phyloP scores from a whole-genome alignment of 2,113 vertebrate species.

The Onychostruthus taczanowskii region DNA sequence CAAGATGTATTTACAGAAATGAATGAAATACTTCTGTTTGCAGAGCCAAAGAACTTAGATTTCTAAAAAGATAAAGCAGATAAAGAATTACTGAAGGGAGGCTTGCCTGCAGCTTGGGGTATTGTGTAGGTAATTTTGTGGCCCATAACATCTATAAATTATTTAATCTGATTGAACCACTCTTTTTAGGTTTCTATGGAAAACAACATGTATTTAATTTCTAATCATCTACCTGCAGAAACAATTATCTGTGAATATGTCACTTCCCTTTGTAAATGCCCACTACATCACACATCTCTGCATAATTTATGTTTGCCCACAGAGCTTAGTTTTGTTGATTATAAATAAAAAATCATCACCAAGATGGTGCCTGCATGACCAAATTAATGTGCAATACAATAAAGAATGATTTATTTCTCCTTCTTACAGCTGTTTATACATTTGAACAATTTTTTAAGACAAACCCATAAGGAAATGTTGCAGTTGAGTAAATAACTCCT shows the following conservation, averaged over 20 bases:
- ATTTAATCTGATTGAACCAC: background rate
- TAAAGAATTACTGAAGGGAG: background rate
- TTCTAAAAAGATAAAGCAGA: background rate
- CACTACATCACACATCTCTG: fast-evolving
- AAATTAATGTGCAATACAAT: background rate
- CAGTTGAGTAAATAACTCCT: background rate
- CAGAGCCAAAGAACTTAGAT: background rate
- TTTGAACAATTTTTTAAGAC: background rate
- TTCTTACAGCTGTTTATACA: background rate
- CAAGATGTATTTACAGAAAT: background rate
- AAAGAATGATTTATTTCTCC: background rate
- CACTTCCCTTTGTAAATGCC: background rate
- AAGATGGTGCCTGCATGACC: background rate
- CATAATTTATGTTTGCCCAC: background rate
- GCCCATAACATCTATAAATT: background rate
- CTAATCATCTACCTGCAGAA: background rate
- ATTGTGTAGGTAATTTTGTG: background rate
- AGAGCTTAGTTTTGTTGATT: background rate
- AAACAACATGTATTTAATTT: background rate
- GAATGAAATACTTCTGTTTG: background rate
- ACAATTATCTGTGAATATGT: background rate
- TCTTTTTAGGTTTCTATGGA: background rate
- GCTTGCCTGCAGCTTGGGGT: background rate
- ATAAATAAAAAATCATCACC: background rate
- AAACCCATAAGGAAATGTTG: background rate